phyloP scores from a whole-genome alignment of 2,888 invertebrate genomes.

The Oithona nana region DNA sequence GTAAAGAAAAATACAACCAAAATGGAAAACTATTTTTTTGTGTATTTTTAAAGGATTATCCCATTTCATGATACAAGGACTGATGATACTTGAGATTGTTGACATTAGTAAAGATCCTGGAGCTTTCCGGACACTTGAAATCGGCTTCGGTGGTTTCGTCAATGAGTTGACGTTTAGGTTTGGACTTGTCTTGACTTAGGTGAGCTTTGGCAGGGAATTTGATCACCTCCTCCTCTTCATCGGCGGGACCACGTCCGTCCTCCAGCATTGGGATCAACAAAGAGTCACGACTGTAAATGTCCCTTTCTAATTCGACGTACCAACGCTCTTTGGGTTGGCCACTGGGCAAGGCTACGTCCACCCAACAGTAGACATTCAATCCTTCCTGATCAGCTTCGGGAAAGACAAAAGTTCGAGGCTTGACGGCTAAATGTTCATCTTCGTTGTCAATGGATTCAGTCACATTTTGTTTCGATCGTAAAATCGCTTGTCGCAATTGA shows the following conservation, averaged over 20 bases:
- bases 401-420: not conserved
- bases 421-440: not conserved
- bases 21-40: no score
- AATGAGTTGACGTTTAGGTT: not conserved
- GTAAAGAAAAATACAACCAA: not conserved
- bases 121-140: not conserved
- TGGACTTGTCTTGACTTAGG: no score
- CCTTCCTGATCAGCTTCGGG: not conserved
- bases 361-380: not conserved
- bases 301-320: not conserved
- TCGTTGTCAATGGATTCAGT: not conserved
- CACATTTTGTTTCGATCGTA: not conserved
- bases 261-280: not conserved
- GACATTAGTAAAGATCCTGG: not conserved
- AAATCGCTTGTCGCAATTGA: not conserved
- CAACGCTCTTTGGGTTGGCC: not conserved
- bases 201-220: not conserved
- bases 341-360: not conserved
- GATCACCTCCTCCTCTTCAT: not conserved
- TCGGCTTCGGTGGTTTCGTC: not conserved
- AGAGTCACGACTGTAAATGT: not conserved
- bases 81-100: not conserved
- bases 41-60: no score
- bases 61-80: not conserved
- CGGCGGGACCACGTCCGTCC: not conserved